Evolutionary conservation across 2,888 invertebrate genomes (phyloP), one percentile per base, ranked within the genome.

Genomic region (Autographa gamma): DNA sequence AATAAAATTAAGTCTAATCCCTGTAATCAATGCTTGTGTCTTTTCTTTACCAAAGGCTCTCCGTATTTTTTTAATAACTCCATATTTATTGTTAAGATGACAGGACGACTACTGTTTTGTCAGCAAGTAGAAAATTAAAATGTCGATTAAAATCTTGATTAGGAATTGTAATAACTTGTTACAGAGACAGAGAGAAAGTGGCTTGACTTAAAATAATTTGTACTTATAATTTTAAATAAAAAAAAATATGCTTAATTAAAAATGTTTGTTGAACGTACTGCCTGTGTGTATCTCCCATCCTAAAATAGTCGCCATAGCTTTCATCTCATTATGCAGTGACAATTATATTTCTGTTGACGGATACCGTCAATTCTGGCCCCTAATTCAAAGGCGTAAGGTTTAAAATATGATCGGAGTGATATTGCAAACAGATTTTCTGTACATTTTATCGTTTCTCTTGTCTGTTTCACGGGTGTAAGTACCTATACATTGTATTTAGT

Each of bases 241-340:
- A 54, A 54, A 5, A 19, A 54, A n/a, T 8, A 6, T 18, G 8
- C 25, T 5, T 25, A 19, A 56, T 25, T 56, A 56, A 31, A 9
- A 13, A 48, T 41, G 63, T 11, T 8, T 13, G 43, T 14, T 19
- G 8, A 58, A 32, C 41, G 48, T 0, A 13, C 3, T 0, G 58
- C 1, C 85, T 52, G 89, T 92, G 73, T 90, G 91, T 91, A 79
- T 0, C 68, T 31, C 41, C 48, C 66, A 67, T 77, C 89, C 90
- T 72, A 91, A 93, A 94, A 94, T 95, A 95, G 89, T 90, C 77
- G 74, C 86, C 88, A 86, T 88, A 86, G 91, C 94, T 95, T 93
- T 95, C 95, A 93, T 95, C 95, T 94, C 93, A 91, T 94, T 94
- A 93, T 90, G 76, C 86, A 77, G 88, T 83, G 88, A 92, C 92